Conservation (phyloP, 1,140 invertebrate species). For the Bilobella aurantiaca region DNA sequence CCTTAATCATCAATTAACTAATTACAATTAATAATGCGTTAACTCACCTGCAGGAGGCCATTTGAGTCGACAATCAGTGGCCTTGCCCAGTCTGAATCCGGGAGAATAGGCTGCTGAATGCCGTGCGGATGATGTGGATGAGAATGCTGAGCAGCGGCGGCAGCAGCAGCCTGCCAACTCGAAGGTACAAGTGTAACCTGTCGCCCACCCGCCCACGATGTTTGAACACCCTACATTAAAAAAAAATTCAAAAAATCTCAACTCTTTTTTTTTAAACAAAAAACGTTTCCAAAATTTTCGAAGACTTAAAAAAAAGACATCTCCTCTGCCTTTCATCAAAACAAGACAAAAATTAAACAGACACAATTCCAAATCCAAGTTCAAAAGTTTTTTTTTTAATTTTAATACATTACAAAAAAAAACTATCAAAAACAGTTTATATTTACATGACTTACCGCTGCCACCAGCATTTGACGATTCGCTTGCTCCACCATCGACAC, state of each 20-base stretch:
- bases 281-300: too few species aligned
- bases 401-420: too few species aligned
- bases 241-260: too few species aligned
- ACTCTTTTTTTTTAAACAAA: too few species aligned
- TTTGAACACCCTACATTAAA: conserved; percentile 55
- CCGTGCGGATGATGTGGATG: conserved; percentile 36
- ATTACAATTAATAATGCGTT: background rate
- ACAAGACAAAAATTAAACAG: too few species aligned
- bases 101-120: conserved; percentile 52
- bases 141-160: conserved; percentile 54
- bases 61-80: conserved; percentile 70
- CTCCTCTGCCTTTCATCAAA: background rate
- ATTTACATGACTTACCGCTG: conserved; percentile 38
- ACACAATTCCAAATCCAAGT: too few species aligned
- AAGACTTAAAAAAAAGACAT: too few species aligned
- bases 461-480: conserved; percentile 45
- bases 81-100: conserved; percentile 61
- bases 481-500: conserved; percentile 74
- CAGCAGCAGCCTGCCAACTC: conserved; percentile 68
- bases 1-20: background rate
- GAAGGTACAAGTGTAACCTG: conserved; percentile 71
- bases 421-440: too few species aligned
- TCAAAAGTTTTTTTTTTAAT: too few species aligned
- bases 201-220: conserved; percentile 63
- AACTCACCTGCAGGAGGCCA: conserved; percentile 53